Evolutionary conservation across 2,888 invertebrate species (phyloP).

Genomic region (Chironomus riparius): DNA sequence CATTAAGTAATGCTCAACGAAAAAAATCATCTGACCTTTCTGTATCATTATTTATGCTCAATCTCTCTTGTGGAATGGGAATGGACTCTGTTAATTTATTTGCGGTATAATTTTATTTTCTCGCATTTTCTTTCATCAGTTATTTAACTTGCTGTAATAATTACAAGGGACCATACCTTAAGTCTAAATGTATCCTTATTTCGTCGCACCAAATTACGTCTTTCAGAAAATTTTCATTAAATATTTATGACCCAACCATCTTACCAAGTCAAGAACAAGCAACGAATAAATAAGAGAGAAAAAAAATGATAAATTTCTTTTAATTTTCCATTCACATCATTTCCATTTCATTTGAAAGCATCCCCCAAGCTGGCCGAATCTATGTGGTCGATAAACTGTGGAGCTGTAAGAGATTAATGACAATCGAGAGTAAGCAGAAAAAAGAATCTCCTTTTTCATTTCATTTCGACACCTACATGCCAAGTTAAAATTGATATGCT

Average conservation of each 20-base stretch:
- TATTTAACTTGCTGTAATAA: not conserved
- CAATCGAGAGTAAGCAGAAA: not conserved
- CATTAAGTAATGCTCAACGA: not conserved
- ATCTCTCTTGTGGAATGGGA: not conserved
- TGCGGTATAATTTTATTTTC: not conserved
- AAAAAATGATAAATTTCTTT: constrained; percentile 2
- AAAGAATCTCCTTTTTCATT: not conserved
- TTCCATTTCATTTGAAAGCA: not conserved
- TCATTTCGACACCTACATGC: not conserved
- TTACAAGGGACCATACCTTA: too few relatives aligned
- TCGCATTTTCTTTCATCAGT: not conserved
- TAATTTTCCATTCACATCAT: not conserved
- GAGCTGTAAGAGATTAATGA: not conserved
- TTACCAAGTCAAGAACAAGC: not conserved
- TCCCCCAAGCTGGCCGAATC: not conserved
- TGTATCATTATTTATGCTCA: not conserved
- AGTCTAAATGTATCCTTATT: too few relatives aligned
- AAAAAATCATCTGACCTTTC: not conserved
- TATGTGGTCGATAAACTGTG: not conserved
- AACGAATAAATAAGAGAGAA: not conserved
- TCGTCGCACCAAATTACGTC: too few relatives aligned
- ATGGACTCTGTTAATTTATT: not conserved
- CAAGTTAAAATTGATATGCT: too few relatives aligned
- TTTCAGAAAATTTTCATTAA: too few relatives aligned
- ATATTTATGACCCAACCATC: too few relatives aligned